A percentile compares a stretch with the other conserved stretches of the same genome.
These are phyloP conservation scores for Drosophila orena DNA, from an alignment of 1,140 invertebrate genomes.

Conservation along the genomic window DNA sequence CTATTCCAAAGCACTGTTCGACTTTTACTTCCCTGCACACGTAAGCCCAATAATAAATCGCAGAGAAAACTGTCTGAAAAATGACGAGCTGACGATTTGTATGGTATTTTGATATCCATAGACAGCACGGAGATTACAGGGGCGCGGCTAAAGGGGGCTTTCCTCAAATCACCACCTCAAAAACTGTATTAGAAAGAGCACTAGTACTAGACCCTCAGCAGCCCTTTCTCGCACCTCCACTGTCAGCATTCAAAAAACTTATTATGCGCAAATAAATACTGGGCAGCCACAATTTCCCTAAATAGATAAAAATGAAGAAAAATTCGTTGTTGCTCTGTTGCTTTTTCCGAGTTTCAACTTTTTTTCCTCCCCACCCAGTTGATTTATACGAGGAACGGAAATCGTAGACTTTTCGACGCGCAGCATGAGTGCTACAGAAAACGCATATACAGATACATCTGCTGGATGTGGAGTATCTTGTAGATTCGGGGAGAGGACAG, in stretches of 20 bases:
- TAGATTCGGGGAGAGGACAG: conserved; percentile 13
- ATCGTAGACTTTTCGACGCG: conserved; percentile 83
- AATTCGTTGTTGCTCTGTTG: conserved; percentile 49
- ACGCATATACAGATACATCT: conserved; percentile 44
- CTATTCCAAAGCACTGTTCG: conserved; percentile 22
- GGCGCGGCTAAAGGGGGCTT: conserved; percentile 9
- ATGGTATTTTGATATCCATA: conserved; percentile 81
- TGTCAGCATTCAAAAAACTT: conserved; percentile 63
- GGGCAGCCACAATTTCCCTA: conserved; percentile 36
- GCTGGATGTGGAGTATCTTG: conserved; percentile 36
- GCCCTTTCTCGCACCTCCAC: conserved; percentile 9
- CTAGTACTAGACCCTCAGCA: not conserved
- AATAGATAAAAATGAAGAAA: conserved; percentile 77
- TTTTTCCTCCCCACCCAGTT: conserved; percentile 45
- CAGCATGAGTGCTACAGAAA: conserved; percentile 79
- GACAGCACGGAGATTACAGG: conserved; percentile 48
- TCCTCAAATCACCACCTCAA: not conserved
- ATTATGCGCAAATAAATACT: conserved; percentile 82
- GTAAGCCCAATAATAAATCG: conserved; percentile 61
- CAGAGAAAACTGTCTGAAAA: conserved; percentile 75
- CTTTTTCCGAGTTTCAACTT: conserved; percentile 13
- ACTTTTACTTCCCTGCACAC: conserved; percentile 37
- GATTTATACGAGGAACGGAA: conserved; percentile 80
- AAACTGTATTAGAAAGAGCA: too few species aligned
- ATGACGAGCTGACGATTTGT: conserved; percentile 82